Evolutionary conservation across 2,888 invertebrate species (phyloP).

Genomic region (Lingula anatina): DNA sequence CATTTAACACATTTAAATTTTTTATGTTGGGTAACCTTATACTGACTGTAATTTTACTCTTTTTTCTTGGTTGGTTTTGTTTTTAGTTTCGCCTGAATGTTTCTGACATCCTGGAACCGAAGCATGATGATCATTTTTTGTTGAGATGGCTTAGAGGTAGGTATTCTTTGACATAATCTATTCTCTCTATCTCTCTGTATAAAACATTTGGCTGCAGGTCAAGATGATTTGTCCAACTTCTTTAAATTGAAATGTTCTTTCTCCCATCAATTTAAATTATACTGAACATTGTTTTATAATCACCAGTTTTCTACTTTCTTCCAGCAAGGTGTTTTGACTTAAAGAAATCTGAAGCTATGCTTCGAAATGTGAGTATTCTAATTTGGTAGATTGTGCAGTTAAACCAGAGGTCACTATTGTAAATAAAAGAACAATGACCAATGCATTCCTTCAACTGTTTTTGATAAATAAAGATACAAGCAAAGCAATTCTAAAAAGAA

Average conservation of each 20-base stretch:
- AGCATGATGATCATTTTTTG: conserved; percentile 41
- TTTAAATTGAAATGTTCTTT: conserved; percentile 70
- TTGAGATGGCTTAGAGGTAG: conserved; percentile 44
- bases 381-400: neutral
- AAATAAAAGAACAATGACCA: too few relatives aligned
- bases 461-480: too few relatives aligned
- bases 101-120: conserved; percentile 37
- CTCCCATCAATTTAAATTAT: neutral
- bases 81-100: conserved; percentile 40
- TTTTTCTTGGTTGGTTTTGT: too few relatives aligned
- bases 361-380: conserved; percentile 69
- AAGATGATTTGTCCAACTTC: too few relatives aligned
- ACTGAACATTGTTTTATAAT: neutral
- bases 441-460: too few relatives aligned
- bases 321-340: conserved; percentile 81
- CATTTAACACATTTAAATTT: too few relatives aligned
- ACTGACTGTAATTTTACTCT: too few relatives aligned
- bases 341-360: conserved; percentile 86
- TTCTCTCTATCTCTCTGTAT: too few relatives aligned
- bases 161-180: too few relatives aligned
- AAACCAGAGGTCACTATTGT: neutral
- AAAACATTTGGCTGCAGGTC: too few relatives aligned
- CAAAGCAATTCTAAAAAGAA: too few relatives aligned
- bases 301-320: conserved; percentile 7
- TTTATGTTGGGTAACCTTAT: too few relatives aligned